Percentiles rank a stretch among this genome's conserved stretches.
These are phyloP conservation scores for Anthophora plumipes DNA, from an alignment of 2,888 invertebrate genomes.

Conservation along the genomic window DNA sequence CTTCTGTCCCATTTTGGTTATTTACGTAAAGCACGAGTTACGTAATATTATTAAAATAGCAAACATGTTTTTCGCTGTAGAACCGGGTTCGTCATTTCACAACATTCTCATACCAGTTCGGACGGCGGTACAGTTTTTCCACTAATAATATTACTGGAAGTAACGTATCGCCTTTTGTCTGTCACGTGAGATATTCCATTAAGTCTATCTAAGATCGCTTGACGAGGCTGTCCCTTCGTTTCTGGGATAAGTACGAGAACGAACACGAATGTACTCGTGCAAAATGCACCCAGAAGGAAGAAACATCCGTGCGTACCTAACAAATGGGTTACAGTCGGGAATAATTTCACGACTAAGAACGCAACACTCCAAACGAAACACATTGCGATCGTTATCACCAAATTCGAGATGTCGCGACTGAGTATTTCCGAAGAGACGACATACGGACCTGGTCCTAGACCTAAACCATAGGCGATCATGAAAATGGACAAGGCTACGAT, in stretches of 20 bases:
- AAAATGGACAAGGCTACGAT: conserved; percentile 85
- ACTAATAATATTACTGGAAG: not conserved
- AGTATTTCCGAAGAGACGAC: conserved; percentile 86
- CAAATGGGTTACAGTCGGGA: conserved; percentile 67
- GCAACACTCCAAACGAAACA: conserved; percentile 75
- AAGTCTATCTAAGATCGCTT: conserved; percentile 78
- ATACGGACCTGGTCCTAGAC: conserved; percentile 86
- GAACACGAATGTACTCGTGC: conserved; percentile 73
- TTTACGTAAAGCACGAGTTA: conserved; percentile 10
- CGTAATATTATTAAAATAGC: not conserved
- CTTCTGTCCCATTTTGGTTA: not conserved
- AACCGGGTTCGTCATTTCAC: not conserved
- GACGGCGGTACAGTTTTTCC: not conserved
- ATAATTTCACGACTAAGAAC: conserved; percentile 78
- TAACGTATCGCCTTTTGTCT: conserved; percentile 12
- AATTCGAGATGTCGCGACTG: conserved; percentile 73
- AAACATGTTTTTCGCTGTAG: not conserved
- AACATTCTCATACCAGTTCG: conserved; percentile 33
- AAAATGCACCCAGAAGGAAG: conserved; percentile 75
- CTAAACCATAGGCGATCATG: conserved; percentile 86
- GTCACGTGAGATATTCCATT: conserved; percentile 60
- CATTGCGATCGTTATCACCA: conserved; percentile 74
- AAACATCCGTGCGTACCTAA: conserved; percentile 80
- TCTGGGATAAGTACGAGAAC: conserved; percentile 77
- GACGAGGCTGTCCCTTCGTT: conserved; percentile 79